Base-by-base conservation (phyloP, 2,113 vertebrate species). In the Bubo scandiacus region DNA sequence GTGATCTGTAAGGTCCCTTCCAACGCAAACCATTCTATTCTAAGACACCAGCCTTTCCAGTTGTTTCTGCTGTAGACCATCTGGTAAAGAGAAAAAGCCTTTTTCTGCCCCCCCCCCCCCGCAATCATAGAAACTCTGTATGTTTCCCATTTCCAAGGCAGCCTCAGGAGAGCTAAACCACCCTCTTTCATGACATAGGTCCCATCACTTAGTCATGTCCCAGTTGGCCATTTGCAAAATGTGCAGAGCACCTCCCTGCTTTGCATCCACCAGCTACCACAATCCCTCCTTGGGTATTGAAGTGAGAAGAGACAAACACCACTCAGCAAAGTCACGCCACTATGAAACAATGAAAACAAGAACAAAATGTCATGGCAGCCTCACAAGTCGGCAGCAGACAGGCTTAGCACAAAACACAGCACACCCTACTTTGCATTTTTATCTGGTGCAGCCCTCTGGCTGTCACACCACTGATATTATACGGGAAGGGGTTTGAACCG, bases 91-190 rank as follows among this genome's bases (percentile, higher is more conserved):
- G 15, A 42, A 80, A 72, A 86, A 57, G 1, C 10, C 11, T 7
- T 2, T 19, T 8, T 38, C 32, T 22, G 45, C 7, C 5, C 1
- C 6, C 2, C 0, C 1, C 3, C 7, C 1, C 2, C 45, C 45
- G 8, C 45, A 47, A 43, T 38, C 66, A 23, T 1, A 52, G 38
- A 25, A 92, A 58, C 10, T 52, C 26, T 58, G 6, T 9, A 11
- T 1, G 1, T 92, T 86, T 79, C 42, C 66, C 45, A 30, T 45
- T 88, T 38, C 68, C 29, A 49, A 40, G 61, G 51, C 45, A 92
- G 32, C 26, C 36, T 73, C 3, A 1, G 32, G 22, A 63, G 45
- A 80, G 36, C 51, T 65, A 45, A 47, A 78, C 58, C 18, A 8
- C 10, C 29, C 29, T 83, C 75, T 67, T 59, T 10, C 38, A n/a